A percentile compares a stretch with the other conserved stretches of the same genome.
Conservation (phyloP, 2,888 invertebrate genomes). For the Campoplex capitator region DNA sequence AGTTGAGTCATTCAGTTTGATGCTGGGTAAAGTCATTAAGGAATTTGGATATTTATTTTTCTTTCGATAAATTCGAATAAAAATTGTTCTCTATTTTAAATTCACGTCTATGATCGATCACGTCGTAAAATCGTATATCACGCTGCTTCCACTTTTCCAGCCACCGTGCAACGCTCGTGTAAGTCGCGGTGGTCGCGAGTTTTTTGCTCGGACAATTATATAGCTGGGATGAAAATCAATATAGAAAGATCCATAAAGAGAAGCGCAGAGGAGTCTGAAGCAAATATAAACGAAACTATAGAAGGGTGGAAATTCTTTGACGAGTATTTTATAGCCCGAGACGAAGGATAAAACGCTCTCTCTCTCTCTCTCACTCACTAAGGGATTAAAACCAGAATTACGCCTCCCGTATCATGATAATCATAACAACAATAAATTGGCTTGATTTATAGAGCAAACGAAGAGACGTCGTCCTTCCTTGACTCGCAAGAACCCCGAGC, state of each 20-base stretch:
- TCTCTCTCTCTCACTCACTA: no score
- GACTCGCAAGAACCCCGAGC: slow-evolving; percentile 35
- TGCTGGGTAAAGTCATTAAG: neutral
- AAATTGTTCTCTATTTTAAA: neutral
- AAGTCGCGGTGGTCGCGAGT: slow-evolving; percentile 32
- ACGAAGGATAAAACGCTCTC: slow-evolving; percentile 73
- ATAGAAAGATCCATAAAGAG: slow-evolving; percentile 31
- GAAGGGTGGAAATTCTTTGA: slow-evolving; percentile 29
- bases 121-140: slow-evolving; percentile 57
- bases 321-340: slow-evolving; percentile 39
- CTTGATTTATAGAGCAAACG: slow-evolving; percentile 72
- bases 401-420: neutral
- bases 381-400: slow-evolving; percentile 58
- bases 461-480: slow-evolving; percentile 54
- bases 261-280: slow-evolving; percentile 6
- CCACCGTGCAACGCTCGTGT: slow-evolving; percentile 24
- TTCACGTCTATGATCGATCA: slow-evolving; percentile 43
- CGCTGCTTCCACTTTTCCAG: slow-evolving; percentile 45
- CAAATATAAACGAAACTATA: slow-evolving; percentile 32
- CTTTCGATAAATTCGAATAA: neutral
- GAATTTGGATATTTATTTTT: neutral
- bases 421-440: slow-evolving; percentile 20
- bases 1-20: neutral
- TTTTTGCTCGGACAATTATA: slow-evolving; percentile 54
- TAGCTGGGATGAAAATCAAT: slow-evolving; percentile 38